Percentiles rank a stretch among this genome's conserved stretches.
Evolutionary conservation across 2,888 invertebrate genomes (phyloP).

Genomic region (Rotaria magnacalcarata): DNA sequence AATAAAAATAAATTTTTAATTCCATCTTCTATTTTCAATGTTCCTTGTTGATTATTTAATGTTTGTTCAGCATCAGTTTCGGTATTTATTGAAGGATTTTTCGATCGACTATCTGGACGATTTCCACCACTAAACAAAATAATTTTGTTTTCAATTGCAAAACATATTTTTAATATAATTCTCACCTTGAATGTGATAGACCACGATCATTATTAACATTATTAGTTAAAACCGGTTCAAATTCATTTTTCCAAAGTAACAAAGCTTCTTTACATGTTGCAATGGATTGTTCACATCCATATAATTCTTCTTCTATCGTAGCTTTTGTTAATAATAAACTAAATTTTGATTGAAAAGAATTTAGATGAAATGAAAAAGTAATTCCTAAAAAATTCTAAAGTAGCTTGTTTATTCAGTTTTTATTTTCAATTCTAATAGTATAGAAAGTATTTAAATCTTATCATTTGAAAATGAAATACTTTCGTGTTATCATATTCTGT

Average conservation of each 20-base stretch:
- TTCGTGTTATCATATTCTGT: no score
- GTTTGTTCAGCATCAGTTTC: not conserved
- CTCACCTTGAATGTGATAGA: not conserved
- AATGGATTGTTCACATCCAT: slow-evolving; percentile 65
- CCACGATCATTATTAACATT: not conserved
- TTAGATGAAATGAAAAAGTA: no score
- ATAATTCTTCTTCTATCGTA: slow-evolving; percentile 23
- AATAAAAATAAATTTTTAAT: slow-evolving; percentile 4
- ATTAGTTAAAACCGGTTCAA: not conserved
- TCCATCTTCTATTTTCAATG: slow-evolving; percentile 24
- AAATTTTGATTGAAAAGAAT: slow-evolving; percentile 47
- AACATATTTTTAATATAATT: not conserved
- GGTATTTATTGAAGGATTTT: not conserved
- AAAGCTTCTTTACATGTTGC: slow-evolving; percentile 62
- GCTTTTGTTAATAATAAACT: slow-evolving; percentile 42
- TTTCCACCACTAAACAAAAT: not conserved
- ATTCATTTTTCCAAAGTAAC: not conserved
- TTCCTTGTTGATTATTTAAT: not conserved
- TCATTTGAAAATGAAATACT: no score
- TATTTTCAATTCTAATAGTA: no score
- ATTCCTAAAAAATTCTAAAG: no score
- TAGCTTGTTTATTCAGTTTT: no score
- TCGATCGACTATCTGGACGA: not conserved
- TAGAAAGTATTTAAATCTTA: no score
- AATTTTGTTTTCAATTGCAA: no score